A percentile compares a stretch with the other conserved stretches of the same genome.
Evolutionary conservation across 2,888 invertebrate genomes (phyloP).

Genomic region (Gasteruption jaculator): DNA sequence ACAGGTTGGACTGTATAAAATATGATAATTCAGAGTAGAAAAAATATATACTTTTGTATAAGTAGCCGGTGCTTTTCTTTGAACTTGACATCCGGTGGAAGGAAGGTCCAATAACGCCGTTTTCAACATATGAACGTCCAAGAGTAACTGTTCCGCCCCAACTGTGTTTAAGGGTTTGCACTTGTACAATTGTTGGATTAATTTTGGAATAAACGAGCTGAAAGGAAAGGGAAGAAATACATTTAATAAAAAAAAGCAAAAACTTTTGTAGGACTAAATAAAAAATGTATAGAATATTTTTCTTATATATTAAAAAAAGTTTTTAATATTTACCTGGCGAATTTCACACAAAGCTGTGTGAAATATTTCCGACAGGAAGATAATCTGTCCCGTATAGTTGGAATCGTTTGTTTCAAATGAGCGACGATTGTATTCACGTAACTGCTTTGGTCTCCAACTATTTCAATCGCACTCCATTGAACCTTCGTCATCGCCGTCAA

Average conservation of each 20-base stretch:
- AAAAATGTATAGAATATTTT: constrained; percentile 6
- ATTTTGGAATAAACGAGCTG: constrained; percentile 90
- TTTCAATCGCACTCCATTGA: constrained; percentile 88
- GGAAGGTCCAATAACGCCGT: constrained; percentile 93
- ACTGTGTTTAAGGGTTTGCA: constrained; percentile 77
- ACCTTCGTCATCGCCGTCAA: constrained; percentile 89
- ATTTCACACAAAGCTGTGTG: constrained; percentile 95
- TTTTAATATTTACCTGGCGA: constrained; percentile 66
- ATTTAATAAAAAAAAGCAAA: not conserved
- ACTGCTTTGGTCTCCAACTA: constrained; percentile 94
- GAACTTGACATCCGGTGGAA: constrained; percentile 83
- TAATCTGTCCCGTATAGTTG: constrained; percentile 83
- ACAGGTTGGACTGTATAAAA: not conserved
- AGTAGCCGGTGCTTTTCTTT: constrained; percentile 83
- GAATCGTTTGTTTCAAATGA: constrained; percentile 82
- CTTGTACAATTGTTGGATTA: constrained; percentile 84
- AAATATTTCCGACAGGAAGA: constrained; percentile 94
- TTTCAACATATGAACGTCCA: constrained; percentile 93
- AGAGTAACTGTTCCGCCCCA: constrained; percentile 90
- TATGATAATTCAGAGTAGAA: not conserved
- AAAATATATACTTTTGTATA: constrained; percentile 64
- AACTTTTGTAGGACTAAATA: not conserved
- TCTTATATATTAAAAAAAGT: constrained; percentile 10
- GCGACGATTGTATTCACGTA: constrained; percentile 88
- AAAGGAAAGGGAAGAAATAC: constrained; percentile 27